Evolutionary conservation across 2,113 vertebrate species (phyloP).

Genomic region (Ictalurus furcatus): DNA sequence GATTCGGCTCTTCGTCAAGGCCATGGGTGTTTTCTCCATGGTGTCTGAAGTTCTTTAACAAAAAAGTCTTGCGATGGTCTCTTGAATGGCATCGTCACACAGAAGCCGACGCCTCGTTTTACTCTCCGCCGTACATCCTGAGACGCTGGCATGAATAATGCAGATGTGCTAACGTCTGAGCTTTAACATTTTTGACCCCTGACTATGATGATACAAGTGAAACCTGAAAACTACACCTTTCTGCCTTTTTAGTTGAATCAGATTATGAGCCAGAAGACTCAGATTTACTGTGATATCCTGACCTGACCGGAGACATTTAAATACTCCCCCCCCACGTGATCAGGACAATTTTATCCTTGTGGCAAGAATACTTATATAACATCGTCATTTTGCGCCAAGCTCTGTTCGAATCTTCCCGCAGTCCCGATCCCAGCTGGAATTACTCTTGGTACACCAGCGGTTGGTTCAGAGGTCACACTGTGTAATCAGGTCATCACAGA

Average conservation of each 20-base stretch:
- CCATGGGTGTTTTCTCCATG: neutral
- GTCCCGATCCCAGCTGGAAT: constrained; percentile 35
- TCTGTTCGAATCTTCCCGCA: constrained; percentile 26
- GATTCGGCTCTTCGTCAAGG: constrained; percentile 15
- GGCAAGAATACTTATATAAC: neutral
- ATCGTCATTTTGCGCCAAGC: neutral
- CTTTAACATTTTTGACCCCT: neutral
- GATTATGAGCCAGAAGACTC: neutral
- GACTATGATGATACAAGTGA: neutral
- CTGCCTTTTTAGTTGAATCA: neutral
- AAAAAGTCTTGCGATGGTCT: neutral
- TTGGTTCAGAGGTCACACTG: constrained; percentile 50
- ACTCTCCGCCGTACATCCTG: neutral
- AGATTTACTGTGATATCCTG: neutral
- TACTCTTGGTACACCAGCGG: constrained; percentile 12
- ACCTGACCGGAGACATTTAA: neutral
- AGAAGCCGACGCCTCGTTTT: neutral
- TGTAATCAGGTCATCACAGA: constrained; percentile 55
- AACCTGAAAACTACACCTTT: neutral
- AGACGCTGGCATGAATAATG: neutral
- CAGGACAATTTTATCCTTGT: neutral
- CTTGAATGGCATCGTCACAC: neutral
- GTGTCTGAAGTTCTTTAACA: neutral
- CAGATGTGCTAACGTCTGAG: neutral
- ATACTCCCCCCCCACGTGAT: neutral